phyloP scores from a whole-genome alignment of 2,888 invertebrate species.

The Yponomeuta malinellus region DNA sequence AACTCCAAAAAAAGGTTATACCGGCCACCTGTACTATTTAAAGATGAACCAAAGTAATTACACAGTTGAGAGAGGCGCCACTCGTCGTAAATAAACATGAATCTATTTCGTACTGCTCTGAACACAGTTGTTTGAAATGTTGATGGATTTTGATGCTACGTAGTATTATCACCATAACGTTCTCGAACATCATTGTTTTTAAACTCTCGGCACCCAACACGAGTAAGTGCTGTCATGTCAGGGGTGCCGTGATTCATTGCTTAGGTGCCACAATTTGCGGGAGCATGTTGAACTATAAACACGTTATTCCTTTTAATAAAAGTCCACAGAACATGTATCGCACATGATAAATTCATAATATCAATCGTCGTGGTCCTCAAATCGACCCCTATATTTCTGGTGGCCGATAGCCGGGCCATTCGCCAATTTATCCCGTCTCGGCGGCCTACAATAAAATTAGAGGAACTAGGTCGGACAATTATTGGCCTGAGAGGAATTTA shows the following conservation, averaged over 20 bases:
- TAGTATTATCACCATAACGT: too few species aligned
- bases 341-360: not conserved
- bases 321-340: not conserved
- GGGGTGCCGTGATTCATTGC: conserved; percentile 1
- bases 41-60: too few species aligned
- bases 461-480: conserved; percentile 43
- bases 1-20: too few species aligned
- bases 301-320: not conserved
- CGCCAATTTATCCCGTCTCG: conserved; percentile 15
- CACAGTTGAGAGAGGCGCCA: too few species aligned
- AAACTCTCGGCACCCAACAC: not conserved
- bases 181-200: too few species aligned
- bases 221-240: not conserved
- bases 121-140: too few species aligned
- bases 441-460: conserved; percentile 16
- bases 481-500: conserved; percentile 36
- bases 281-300: not conserved
- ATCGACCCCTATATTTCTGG: not conserved
- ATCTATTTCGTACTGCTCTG: too few species aligned
- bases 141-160: too few species aligned
- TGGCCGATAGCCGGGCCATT: conserved; percentile 2
- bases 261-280: not conserved
- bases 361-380: not conserved
- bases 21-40: too few species aligned
- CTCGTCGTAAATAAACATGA: too few species aligned